Evolutionary conservation across 2,797 vertebrate genomes (phyloP).

Genomic region (Premnoplex brunnescens): DNA sequence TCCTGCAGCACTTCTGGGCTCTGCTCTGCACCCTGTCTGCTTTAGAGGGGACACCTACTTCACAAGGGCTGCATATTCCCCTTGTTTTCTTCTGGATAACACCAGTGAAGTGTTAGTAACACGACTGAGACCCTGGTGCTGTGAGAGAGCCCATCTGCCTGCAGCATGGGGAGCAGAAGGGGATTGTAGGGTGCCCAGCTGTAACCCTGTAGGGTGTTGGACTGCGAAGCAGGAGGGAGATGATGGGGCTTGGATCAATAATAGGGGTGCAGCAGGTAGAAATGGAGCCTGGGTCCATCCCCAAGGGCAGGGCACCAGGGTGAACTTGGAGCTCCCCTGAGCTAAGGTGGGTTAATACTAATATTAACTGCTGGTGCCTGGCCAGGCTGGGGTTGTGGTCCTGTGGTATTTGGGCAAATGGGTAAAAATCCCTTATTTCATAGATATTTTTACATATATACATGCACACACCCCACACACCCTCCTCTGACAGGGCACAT

Average conservation of each 20-base stretch:
- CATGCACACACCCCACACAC: not conserved
- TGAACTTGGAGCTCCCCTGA: not conserved
- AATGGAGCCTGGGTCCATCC: not conserved
- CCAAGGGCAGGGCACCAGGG: rapidly evolving
- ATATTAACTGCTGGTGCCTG: not conserved
- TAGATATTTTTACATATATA: rapidly evolving
- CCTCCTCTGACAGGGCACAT: not conserved
- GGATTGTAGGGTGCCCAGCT: not conserved
- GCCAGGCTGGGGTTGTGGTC: not conserved
- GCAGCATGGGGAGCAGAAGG: not conserved
- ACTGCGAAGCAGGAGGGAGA: not conserved
- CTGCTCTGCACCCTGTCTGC: not conserved
- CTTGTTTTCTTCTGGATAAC: not conserved
- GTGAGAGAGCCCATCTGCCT: not conserved
- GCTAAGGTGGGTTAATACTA: not conserved
- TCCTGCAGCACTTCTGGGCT: not conserved
- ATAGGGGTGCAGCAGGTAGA: not conserved
- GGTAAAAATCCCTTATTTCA: not conserved
- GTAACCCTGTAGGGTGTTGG: not conserved
- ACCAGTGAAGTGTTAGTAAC: not conserved
- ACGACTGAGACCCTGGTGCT: not conserved
- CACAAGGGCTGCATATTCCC: rapidly evolving
- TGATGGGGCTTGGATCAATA: rapidly evolving
- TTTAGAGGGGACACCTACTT: not conserved
- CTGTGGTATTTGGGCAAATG: not conserved